These are phyloP conservation scores for Neodiprion virginianus DNA, from an alignment of 1,140 invertebrate genomes.

Conservation along the genomic window DNA sequence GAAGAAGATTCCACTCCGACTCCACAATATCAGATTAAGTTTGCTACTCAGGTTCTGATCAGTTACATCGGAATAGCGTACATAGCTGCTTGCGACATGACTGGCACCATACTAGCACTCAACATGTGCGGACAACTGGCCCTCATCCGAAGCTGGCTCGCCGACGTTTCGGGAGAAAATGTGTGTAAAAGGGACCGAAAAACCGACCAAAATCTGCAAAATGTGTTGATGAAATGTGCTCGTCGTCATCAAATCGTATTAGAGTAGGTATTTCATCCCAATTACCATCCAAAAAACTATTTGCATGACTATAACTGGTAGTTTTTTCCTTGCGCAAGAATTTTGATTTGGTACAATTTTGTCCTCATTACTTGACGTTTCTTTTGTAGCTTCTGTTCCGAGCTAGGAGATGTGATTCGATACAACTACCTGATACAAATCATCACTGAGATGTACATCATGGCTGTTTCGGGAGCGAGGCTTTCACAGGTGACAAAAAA, in stretches of 20 bases:
- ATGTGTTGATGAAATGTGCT: background rate
- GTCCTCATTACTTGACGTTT: background rate
- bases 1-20: background rate
- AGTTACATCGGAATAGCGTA: background rate
- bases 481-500: background rate
- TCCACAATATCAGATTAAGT: background rate
- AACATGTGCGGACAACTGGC: background rate
- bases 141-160: background rate
- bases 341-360: background rate
- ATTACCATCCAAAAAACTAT: too few species aligned
- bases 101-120: background rate
- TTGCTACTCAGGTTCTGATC: background rate
- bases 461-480: background rate
- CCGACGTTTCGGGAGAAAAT: background rate
- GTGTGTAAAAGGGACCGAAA: background rate
- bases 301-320: too few species aligned
- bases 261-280: background rate
- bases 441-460: background rate
- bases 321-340: background rate
- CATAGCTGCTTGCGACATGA: background rate
- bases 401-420: background rate
- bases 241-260: background rate
- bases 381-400: background rate
- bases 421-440: background rate
- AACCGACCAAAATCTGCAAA: background rate